phyloP scores from a whole-genome alignment of 2,113 vertebrate genomes.

The Eurypyga helias region DNA sequence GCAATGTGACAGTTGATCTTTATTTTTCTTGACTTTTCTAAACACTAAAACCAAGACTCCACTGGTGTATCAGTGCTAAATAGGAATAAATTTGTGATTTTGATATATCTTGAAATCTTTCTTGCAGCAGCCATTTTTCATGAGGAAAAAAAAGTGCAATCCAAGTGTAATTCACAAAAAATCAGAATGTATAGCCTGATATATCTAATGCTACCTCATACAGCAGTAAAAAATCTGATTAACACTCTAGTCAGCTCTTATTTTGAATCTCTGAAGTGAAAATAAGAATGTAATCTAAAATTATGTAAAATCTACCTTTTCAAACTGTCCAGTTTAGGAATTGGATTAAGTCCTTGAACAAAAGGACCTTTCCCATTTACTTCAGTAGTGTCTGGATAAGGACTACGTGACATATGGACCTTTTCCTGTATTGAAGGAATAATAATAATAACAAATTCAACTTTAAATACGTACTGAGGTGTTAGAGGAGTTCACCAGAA shows the following conservation, averaged over 20 bases:
- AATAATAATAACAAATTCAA: not conserved
- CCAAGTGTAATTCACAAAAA: not conserved
- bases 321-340: not conserved
- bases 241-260: not conserved
- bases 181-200: not conserved
- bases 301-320: not conserved
- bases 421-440: not conserved
- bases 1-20: not conserved
- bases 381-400: not conserved
- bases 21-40: not conserved
- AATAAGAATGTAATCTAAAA: not conserved
- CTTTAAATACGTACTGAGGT: not conserved
- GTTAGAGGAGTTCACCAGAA: not conserved
- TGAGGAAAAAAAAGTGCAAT: not conserved
- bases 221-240: not conserved
- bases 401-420: not conserved
- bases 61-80: not conserved
- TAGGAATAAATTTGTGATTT: not conserved
- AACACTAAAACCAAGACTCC: not conserved
- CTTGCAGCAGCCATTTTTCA: not conserved
- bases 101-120: constrained; percentile 5
- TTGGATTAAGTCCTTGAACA: not conserved
- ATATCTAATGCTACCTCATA: not conserved
- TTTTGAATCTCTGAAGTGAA: constrained; percentile 34
- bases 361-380: not conserved